phyloP scores from a whole-genome alignment of 2,888 invertebrate genomes.

The Drosophila rubida region DNA sequence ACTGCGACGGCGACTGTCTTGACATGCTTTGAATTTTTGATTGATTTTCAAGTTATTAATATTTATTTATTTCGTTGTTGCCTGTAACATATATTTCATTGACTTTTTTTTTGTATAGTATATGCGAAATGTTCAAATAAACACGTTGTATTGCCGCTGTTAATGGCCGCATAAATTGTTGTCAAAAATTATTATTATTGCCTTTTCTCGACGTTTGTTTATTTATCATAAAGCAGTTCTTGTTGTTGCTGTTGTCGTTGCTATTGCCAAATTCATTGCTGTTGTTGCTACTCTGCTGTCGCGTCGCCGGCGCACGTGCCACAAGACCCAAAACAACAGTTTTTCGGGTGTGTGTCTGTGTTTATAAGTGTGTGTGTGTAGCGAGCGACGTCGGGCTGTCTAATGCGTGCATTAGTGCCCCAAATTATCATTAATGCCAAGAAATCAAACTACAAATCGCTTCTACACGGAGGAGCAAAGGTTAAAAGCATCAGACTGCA shows the following conservation, averaged over 20 bases:
- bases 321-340: conserved; percentile 36
- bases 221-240: conserved; percentile 55
- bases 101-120: conserved; percentile 3
- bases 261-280: conserved; percentile 22
- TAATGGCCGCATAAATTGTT: conserved; percentile 77
- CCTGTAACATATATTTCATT: conserved; percentile 13
- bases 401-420: conserved; percentile 62
- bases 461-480: conserved; percentile 54
- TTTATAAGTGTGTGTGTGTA: conserved; percentile 13
- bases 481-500: conserved; percentile 65
- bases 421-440: conserved; percentile 63
- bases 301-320: conserved; percentile 64
- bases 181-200: conserved; percentile 69
- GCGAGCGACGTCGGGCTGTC: conserved; percentile 35
- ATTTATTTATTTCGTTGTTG: conserved; percentile 61
- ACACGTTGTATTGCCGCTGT: conserved; percentile 73
- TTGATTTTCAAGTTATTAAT: conserved; percentile 72
- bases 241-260: conserved; percentile 14
- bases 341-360: conserved; percentile 27
- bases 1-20: conserved; percentile 17
- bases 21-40: conserved; percentile 74
- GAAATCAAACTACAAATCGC: conserved; percentile 67
- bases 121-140: conserved; percentile 72
- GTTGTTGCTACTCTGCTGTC: conserved; percentile 9
- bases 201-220: conserved; percentile 58